A percentile compares a stretch with the other conserved stretches of the same genome.
phyloP scores from a whole-genome alignment of 2,113 vertebrate species.

The Mungos mungo region DNA sequence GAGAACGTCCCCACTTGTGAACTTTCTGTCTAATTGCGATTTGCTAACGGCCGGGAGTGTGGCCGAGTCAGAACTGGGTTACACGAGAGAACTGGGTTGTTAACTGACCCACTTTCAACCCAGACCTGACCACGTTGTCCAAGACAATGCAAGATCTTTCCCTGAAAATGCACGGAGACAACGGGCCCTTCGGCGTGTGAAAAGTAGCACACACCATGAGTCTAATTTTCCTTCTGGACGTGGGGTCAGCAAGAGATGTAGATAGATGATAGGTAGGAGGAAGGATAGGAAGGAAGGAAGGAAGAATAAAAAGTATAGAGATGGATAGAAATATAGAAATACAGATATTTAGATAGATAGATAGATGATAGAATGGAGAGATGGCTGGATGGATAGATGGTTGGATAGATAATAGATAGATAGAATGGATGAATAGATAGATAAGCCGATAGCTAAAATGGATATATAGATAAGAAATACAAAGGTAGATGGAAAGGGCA shows the following conservation, averaged over 20 bases:
- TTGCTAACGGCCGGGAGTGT: slow-evolving; percentile 62
- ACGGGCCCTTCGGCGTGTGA: slow-evolving; percentile 25
- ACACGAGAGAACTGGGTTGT: slow-evolving; percentile 61
- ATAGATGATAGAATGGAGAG: too few species aligned
- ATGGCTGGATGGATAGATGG: neutral
- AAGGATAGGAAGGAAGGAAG: too few species aligned
- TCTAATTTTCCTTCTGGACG: neutral
- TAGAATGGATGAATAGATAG: neutral
- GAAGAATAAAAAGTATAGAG: too few species aligned
- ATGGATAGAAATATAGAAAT: neutral
- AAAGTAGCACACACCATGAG: neutral
- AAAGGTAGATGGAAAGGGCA: neutral
- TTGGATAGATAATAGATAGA: neutral
- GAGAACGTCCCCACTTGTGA: slow-evolving; percentile 63
- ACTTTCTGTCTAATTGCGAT: neutral
- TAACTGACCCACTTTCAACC: slow-evolving; percentile 14
- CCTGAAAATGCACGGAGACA: neutral
- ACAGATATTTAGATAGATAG: too few species aligned
- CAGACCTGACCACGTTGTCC: neutral
- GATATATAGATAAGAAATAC: too few species aligned
- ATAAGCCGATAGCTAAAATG: too few species aligned
- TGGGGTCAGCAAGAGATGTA: too few species aligned
- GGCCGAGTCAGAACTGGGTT: slow-evolving; percentile 75
- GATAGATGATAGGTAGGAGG: neutral
- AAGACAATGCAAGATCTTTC: neutral